These are phyloP conservation scores for Volucella inflata DNA, from an alignment of 2,888 invertebrate genomes.

Conservation along the genomic window DNA sequence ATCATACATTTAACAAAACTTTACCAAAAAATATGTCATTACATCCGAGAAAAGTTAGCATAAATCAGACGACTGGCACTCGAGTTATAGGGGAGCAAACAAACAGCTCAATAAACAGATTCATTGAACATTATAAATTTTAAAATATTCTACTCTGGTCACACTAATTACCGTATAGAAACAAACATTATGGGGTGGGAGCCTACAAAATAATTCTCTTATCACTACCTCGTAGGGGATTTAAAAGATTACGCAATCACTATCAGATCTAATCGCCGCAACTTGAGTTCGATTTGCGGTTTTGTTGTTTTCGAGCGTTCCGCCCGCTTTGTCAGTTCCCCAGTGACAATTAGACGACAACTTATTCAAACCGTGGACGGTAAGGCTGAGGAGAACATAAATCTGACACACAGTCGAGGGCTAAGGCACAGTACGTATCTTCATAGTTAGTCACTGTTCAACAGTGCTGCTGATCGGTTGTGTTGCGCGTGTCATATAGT, in stretches of 20 bases:
- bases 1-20: too few species aligned
- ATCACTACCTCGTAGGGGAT: conserved; percentile 13
- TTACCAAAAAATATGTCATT: too few species aligned
- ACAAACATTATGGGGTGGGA: not conserved
- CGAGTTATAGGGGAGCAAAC: too few species aligned
- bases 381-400: conserved; percentile 16
- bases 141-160: too few species aligned
- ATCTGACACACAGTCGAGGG: not conserved
- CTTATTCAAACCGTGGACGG: not conserved
- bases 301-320: not conserved
- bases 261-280: conserved; percentile 22
- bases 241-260: conserved; percentile 36
- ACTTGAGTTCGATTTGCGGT: conserved; percentile 46
- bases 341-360: not conserved
- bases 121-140: too few species aligned
- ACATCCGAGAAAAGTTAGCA: too few species aligned
- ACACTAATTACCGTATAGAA: not conserved
- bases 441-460: conserved; percentile 59
- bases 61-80: too few species aligned
- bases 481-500: not conserved
- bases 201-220: conserved; percentile 15
- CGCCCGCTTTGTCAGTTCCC: not conserved
- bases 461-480: conserved; percentile 69
- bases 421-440: conserved; percentile 34
- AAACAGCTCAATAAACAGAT: too few species aligned